Evolutionary conservation across 2,113 vertebrate genomes (phyloP).

Genomic region (Corythornis vintsioides): DNA sequence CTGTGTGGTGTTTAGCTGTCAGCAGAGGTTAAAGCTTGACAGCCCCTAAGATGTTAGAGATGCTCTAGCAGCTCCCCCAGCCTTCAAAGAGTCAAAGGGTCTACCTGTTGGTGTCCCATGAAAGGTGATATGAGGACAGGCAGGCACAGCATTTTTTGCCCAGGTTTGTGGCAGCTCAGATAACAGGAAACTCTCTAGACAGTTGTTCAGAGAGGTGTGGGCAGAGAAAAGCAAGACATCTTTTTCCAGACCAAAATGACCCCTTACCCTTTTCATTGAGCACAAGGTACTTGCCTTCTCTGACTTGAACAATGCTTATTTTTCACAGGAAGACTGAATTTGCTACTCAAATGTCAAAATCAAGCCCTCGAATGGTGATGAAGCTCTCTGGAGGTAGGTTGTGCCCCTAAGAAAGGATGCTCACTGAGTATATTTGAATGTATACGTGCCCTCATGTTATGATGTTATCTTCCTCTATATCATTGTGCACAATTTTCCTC

Average conservation of each 20-base stretch:
- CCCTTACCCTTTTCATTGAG: not conserved
- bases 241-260: conserved; percentile 28
- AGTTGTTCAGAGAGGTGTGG: conserved; percentile 24
- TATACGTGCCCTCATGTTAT: not conserved
- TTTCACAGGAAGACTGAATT: not conserved
- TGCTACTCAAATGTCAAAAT: not conserved
- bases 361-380: not conserved
- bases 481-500: not conserved
- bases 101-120: not conserved
- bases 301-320: not conserved
- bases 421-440: not conserved
- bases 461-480: not conserved
- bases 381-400: not conserved
- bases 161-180: conserved; percentile 15
- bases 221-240: conserved; percentile 36
- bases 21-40: no score
- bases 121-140: not conserved
- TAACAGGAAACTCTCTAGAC: conserved; percentile 60
- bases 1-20: no score
- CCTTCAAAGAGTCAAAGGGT: not conserved
- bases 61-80: not conserved
- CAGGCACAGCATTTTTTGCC: not conserved
- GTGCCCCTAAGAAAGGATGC: not conserved
- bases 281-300: not conserved
- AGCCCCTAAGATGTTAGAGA: not conserved